Percentiles rank a stretch among this genome's conserved stretches.
Evolutionary conservation across 1,140 invertebrate genomes (phyloP).

Genomic region (Coboldia fuscipes): DNA sequence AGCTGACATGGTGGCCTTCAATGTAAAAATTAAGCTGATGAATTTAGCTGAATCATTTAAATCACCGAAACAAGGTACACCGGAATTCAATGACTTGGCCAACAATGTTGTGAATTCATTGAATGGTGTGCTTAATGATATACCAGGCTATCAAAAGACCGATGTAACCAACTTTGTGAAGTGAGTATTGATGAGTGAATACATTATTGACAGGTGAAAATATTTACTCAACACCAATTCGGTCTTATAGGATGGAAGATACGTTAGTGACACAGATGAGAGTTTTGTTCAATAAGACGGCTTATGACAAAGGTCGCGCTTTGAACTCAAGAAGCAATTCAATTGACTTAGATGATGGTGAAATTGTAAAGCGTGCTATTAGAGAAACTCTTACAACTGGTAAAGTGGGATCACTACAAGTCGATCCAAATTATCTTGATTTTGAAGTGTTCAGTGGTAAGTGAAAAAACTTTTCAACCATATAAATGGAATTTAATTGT

Average conservation of each 20-base stretch:
- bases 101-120: conserved; percentile 42
- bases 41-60: conserved; percentile 55
- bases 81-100: conserved; percentile 51
- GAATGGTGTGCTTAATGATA: conserved; percentile 31
- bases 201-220: not conserved
- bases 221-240: not conserved
- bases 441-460: conserved; percentile 39
- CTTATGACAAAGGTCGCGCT: conserved; percentile 31
- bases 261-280: conserved; percentile 41
- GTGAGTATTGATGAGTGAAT: conserved; percentile 24
- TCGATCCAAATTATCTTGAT: conserved; percentile 54
- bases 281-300: conserved; percentile 39
- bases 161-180: conserved; percentile 45
- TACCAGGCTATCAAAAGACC: conserved; percentile 51
- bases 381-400: conserved; percentile 37
- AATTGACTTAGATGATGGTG: conserved; percentile 19
- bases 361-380: conserved; percentile 22
- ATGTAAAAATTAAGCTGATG: conserved; percentile 48
- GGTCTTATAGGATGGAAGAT: conserved; percentile 25
- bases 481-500: no score
- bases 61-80: conserved; percentile 38
- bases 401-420: conserved; percentile 46
- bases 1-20: conserved; percentile 39
- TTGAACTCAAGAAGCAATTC: conserved; percentile 23
- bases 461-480: conserved; percentile 8